Conservation (phyloP, 2,797 vertebrate genomes). For the Diplodus sargus region DNA sequence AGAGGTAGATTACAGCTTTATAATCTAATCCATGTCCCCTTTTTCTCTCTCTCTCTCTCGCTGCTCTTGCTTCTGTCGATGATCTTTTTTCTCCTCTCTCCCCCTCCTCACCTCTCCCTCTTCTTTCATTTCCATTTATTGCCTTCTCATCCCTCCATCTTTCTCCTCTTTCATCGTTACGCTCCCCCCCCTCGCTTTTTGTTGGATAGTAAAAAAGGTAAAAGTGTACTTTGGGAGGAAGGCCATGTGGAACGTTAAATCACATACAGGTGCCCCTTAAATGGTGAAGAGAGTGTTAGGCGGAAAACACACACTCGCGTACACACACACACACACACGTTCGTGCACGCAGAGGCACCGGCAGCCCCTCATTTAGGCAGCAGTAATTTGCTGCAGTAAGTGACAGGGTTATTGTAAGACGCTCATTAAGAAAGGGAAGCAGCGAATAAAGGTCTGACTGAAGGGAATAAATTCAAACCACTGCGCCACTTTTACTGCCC, state of each 20-base stretch:
- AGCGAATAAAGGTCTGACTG: conserved; percentile 75
- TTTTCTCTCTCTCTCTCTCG: neutral
- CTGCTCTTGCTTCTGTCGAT: conserved; percentile 19
- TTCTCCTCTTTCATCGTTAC: conserved; percentile 65
- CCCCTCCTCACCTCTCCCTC: conserved; percentile 1
- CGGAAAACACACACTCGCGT: conserved; percentile 43
- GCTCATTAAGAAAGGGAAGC: conserved; percentile 81
- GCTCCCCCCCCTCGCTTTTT: conserved; percentile 39
- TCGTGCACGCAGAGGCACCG: conserved; percentile 22
- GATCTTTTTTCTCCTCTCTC: conserved; percentile 1
- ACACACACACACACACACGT: conserved; percentile 27
- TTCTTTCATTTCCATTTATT: conserved; percentile 64
- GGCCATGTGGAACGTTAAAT: conserved; percentile 76
- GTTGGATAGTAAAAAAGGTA: conserved; percentile 72
- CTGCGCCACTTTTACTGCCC: conserved; percentile 80
- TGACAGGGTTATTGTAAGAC: conserved; percentile 82
- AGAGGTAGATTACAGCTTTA: conserved; percentile 32
- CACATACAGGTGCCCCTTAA: conserved; percentile 77
- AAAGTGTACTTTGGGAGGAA: conserved; percentile 72
- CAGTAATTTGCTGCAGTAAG: conserved; percentile 77
- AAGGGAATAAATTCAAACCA: conserved; percentile 82
- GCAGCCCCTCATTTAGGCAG: conserved; percentile 71
- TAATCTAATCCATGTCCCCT: conserved; percentile 38
- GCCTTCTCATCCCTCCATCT: conserved; percentile 62
- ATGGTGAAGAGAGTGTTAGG: conserved; percentile 51